Evolutionary conservation across 2,113 vertebrate species (phyloP).

Genomic region (human): DNA sequence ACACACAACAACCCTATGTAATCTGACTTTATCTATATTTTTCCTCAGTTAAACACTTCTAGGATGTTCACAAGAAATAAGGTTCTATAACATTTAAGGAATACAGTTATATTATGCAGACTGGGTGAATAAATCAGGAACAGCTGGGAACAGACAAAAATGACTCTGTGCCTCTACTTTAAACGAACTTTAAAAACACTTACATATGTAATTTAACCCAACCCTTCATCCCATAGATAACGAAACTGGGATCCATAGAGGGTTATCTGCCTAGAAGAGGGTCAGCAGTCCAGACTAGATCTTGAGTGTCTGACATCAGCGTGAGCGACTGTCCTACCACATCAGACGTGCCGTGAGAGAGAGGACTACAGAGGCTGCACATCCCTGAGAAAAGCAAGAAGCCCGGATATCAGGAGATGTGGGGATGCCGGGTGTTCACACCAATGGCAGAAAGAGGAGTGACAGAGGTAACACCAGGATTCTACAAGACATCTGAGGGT

Average conservation of each 20-base stretch:
- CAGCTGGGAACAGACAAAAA: conserved; percentile 19
- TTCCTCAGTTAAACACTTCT: conserved; percentile 32
- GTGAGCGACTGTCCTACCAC: background rate
- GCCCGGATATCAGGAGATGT: background rate
- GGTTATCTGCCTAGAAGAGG: background rate
- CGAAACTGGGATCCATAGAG: background rate
- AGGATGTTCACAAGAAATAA: conserved; percentile 37
- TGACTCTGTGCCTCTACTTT: background rate
- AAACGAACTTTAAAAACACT: conserved; percentile 5
- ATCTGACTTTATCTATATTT: background rate
- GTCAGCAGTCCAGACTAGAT: background rate
- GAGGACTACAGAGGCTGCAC: background rate
- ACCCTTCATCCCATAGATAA: background rate
- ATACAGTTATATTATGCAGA: background rate
- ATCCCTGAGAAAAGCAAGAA: background rate
- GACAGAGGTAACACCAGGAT: background rate
- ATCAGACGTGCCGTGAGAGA: background rate
- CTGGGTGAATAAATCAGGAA: background rate
- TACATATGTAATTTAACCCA: background rate
- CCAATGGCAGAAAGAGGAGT: background rate
- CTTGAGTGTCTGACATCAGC: background rate
- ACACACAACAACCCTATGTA: background rate
- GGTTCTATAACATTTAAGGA: background rate
- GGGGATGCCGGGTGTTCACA: background rate
- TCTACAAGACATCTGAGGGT: background rate